phyloP scores from a whole-genome alignment of 2,113 vertebrate species.

The human (Homo sapiens) region GRCh38 chr5:62641001-62641500 shows the following conservation, averaged over 20 bases:
- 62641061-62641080: neutral
- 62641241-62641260: neutral
- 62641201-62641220: neutral
- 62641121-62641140: neutral
- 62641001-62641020: no score
- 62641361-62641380: neutral
- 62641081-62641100: neutral
- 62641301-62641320: neutral
- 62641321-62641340: neutral
- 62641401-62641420: neutral
- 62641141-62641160: neutral
- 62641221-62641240: neutral
- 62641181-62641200: neutral
- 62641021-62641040: no score
- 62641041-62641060: neutral
- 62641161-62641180: neutral
- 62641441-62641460: accelerated
- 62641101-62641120: neutral
- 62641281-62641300: neutral
- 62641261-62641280: neutral
- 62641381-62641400: neutral
- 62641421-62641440: neutral
- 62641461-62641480: no score
- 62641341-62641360: neutral
- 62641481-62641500: neutral